Conservation (phyloP, 2,113 vertebrate genomes). For the Xiphias gladius region DNA sequence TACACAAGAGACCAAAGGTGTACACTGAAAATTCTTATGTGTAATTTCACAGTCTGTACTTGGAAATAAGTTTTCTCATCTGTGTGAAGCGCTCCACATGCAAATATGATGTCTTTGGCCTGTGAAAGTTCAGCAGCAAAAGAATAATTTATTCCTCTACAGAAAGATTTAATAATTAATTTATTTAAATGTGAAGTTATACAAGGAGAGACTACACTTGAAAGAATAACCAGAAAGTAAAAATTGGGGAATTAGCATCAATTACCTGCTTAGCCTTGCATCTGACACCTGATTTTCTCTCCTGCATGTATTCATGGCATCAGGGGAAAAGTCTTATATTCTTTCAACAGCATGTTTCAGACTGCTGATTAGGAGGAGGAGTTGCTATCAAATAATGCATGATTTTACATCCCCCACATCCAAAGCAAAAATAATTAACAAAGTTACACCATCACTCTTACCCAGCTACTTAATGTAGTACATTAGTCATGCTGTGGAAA, state of each 20-base stretch:
- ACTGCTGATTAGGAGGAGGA: conserved; percentile 47
- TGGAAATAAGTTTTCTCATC: background rate
- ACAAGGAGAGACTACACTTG: background rate
- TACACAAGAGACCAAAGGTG: background rate
- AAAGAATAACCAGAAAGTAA: conserved; percentile 24
- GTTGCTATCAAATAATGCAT: conserved; percentile 46
- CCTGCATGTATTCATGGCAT: conserved; percentile 22
- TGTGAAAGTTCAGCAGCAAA: background rate
- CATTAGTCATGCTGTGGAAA: conserved; percentile 68
- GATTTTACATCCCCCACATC: conserved; percentile 44
- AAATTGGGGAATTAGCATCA: conserved; percentile 37
- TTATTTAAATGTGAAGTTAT: conserved; percentile 2
- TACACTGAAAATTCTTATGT: background rate
- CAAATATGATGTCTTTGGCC: background rate
- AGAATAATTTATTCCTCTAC: conserved; percentile 6
- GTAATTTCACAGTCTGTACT: background rate
- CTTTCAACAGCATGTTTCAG: conserved; percentile 19
- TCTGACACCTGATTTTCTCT: conserved; percentile 29
- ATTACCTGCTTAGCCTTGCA: conserved; percentile 31
- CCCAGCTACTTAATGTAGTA: conserved; percentile 51
- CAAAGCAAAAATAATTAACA: conserved; percentile 61
- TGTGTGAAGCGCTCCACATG: background rate
- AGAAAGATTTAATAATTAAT: background rate
- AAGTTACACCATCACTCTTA: conserved; percentile 42
- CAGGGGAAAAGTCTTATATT: conserved; percentile 11